Evolutionary conservation across 2,888 invertebrate species (phyloP).

Genomic region (Troides helena): DNA sequence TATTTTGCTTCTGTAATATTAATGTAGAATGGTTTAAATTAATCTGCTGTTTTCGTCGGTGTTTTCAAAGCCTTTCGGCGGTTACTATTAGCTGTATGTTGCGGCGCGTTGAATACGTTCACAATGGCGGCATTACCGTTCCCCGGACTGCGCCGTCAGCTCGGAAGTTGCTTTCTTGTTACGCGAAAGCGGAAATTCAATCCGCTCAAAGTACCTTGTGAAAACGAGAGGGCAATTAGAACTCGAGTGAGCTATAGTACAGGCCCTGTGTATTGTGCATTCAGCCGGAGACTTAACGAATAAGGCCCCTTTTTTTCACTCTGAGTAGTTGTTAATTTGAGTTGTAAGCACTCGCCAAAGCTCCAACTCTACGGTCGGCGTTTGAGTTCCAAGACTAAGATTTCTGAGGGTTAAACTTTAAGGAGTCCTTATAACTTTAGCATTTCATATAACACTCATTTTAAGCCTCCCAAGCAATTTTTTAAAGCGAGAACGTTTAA

Average conservation of each 20-base stretch:
- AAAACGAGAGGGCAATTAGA: constrained; percentile 40
- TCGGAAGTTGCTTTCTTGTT: constrained; percentile 35
- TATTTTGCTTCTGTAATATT: too few relatives aligned
- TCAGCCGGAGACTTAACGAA: constrained; percentile 10
- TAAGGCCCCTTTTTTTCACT: constrained; percentile 15
- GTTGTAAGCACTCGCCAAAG: constrained; percentile 16
- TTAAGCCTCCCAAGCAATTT: not conserved
- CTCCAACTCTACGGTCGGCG: constrained; percentile 2
- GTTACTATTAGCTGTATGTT: not conserved
- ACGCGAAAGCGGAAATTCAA: constrained; percentile 38
- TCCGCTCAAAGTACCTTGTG: constrained; percentile 31
- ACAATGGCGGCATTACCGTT: constrained; percentile 15
- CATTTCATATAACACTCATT: not conserved
- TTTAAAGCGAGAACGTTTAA: not conserved
- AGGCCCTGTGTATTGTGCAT: constrained; percentile 27
- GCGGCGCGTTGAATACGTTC: constrained; percentile 5
- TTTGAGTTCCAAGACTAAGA: constrained; percentile 21
- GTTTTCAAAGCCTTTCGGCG: not conserved
- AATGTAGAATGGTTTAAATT: not conserved
- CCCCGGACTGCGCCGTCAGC: constrained; percentile 1
- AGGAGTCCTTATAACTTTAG: not conserved
- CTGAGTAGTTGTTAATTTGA: constrained; percentile 27
- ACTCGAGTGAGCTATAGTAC: constrained; percentile 28
- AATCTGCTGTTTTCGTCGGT: not conserved
- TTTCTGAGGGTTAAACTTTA: constrained; percentile 10